phyloP scores from a whole-genome alignment of 2,888 invertebrate species.

The Pandemis heparana region DNA sequence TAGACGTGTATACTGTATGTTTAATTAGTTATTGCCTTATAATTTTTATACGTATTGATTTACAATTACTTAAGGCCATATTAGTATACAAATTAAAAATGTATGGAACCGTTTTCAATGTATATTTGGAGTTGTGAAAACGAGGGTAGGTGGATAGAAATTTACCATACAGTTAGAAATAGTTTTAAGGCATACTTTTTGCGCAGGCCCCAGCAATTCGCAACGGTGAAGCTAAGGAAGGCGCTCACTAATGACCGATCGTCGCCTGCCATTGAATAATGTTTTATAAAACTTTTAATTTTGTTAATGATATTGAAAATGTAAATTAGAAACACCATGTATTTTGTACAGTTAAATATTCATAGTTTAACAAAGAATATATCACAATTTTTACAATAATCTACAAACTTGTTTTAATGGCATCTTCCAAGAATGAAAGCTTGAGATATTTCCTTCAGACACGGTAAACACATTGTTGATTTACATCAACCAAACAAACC shows the following conservation, averaged over 20 bases:
- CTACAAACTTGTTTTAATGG: slow-evolving; percentile 59
- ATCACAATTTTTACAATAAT: slow-evolving; percentile 84
- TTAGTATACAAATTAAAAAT: slow-evolving; percentile 38
- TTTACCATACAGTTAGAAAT: slow-evolving; percentile 35
- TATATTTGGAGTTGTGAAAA: slow-evolving; percentile 23
- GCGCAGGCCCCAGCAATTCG: slow-evolving; percentile 94
- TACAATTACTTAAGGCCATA: slow-evolving; percentile 42
- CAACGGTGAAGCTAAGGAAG: slow-evolving; percentile 95
- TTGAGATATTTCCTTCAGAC: background rate
- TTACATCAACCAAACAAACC: slow-evolving; percentile 37
- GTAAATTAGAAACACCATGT: slow-evolving; percentile 83
- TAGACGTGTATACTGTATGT: slow-evolving; percentile 22
- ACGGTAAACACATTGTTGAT: slow-evolving; percentile 9
- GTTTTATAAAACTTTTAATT: slow-evolving; percentile 72
- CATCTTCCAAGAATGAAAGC: background rate
- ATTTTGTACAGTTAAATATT: slow-evolving; percentile 86
- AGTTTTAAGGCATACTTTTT: slow-evolving; percentile 49
- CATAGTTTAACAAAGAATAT: slow-evolving; percentile 85
- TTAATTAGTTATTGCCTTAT: slow-evolving; percentile 31
- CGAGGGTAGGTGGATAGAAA: background rate
- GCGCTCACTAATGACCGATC: slow-evolving; percentile 95
- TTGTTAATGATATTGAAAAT: slow-evolving; percentile 81
- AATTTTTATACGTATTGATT: slow-evolving; percentile 24
- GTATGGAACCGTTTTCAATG: slow-evolving; percentile 1
- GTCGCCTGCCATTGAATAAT: slow-evolving; percentile 89